Percentiles rank a stretch among this genome's conserved stretches.
Conservation (phyloP, 1,140 invertebrate genomes). For the Magallana ariakensis region DNA sequence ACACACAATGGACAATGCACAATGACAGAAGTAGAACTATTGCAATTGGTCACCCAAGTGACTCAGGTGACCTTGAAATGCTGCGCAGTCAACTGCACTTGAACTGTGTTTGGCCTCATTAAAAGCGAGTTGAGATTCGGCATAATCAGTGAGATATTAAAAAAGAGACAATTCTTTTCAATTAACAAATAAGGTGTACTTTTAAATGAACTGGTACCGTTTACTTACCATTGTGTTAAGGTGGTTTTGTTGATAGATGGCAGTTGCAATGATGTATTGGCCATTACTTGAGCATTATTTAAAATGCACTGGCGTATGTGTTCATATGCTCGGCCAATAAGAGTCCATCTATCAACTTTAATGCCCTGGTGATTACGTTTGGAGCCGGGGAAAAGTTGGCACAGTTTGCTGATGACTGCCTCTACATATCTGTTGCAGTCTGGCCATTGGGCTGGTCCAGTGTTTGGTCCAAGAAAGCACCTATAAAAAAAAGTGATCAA, state of each 20-base stretch:
- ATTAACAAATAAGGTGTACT: too few relatives aligned
- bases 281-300: conserved; percentile 2
- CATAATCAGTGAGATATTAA: too few relatives aligned
- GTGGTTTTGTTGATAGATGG: conserved; percentile 1
- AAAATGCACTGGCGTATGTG: not conserved
- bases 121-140: too few relatives aligned
- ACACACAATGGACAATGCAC: too few relatives aligned
- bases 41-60: too few relatives aligned
- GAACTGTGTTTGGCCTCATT: too few relatives aligned
- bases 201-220: too few relatives aligned
- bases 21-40: too few relatives aligned
- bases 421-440: conserved; percentile 44
- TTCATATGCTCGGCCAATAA: not conserved
- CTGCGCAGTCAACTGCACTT: too few relatives aligned
- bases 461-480: conserved; percentile 23
- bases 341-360: not conserved
- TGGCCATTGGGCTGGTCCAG: conserved; percentile 16
- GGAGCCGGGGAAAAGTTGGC: not conserved
- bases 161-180: too few relatives aligned
- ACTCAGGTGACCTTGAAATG: too few relatives aligned
- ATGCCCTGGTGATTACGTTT: not conserved
- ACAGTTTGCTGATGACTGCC: conserved; percentile 13
- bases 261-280: not conserved
- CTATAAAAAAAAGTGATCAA: not conserved
- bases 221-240: not conserved